These are phyloP conservation scores for Spialia ferax DNA, from an alignment of 2,888 invertebrate genomes.

Conservation along the genomic window DNA sequence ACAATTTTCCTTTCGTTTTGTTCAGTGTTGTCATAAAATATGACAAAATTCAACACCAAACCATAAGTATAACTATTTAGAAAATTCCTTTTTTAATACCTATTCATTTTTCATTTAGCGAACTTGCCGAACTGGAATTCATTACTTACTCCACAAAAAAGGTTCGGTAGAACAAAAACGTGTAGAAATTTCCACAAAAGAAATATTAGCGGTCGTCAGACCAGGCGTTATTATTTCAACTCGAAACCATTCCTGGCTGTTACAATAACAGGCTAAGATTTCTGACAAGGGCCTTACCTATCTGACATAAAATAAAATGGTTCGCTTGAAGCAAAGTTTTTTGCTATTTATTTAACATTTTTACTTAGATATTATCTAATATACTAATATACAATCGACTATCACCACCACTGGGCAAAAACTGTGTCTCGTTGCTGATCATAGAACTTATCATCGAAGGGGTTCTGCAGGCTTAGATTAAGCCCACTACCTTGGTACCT, in stretches of 20 bases:
- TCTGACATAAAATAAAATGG: conserved; percentile 4
- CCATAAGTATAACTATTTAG: too few species aligned
- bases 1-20: neutral
- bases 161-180: conserved; percentile 20
- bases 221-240: conserved; percentile 22
- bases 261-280: conserved; percentile 12
- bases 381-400: too few species aligned
- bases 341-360: too few species aligned
- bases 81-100: neutral
- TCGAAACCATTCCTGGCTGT: conserved; percentile 11
- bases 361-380: too few species aligned
- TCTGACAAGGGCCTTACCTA: conserved; percentile 1
- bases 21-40: too few species aligned
- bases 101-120: neutral
- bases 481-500: too few species aligned
- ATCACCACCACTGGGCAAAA: too few species aligned
- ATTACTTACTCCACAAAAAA: conserved; percentile 21
- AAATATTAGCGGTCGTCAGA: conserved; percentile 23
- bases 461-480: too few species aligned
- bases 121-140: neutral
- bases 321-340: neutral
- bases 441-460: too few species aligned
- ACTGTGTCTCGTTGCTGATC: too few species aligned
- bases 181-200: conserved; percentile 11
- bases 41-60: too few species aligned